phyloP scores from a whole-genome alignment of 2,888 invertebrate species.

The Agonopterix alstromeriana region DNA sequence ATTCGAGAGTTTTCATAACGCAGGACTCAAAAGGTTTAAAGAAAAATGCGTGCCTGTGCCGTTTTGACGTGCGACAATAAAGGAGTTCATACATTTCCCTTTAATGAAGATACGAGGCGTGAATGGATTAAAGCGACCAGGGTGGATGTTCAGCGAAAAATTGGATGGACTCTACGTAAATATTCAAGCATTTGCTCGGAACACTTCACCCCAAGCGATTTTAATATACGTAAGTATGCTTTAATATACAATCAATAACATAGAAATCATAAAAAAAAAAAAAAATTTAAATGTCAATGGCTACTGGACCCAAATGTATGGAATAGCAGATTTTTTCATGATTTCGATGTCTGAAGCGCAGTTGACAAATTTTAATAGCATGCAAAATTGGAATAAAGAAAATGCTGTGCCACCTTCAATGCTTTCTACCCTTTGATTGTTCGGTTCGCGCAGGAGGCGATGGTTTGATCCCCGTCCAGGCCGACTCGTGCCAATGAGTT shows the following conservation, averaged over 20 bases:
- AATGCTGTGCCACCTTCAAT: no score
- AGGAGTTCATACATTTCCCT: background rate
- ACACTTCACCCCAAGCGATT: background rate
- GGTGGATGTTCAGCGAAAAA: background rate
- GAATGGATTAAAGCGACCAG: background rate
- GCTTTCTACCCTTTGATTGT: no score
- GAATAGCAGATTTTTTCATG: no score
- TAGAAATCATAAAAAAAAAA: background rate
- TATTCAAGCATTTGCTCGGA: background rate
- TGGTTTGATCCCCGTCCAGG: no score
- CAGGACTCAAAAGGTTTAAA: no score
- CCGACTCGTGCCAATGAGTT: no score
- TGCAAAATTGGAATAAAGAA: no score
- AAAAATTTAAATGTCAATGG: background rate
- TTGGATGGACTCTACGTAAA: background rate
- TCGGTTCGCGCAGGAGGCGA: no score
- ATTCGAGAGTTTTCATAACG: no score
- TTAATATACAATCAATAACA: background rate
- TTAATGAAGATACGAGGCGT: background rate
- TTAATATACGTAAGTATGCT: background rate
- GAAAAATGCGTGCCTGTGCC: background rate
- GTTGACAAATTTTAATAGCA: no score
- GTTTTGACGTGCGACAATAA: background rate
- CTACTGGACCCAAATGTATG: background rate
- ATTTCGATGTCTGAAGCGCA: no score